Percentiles rank a stretch among this genome's conserved stretches.
Evolutionary conservation across 2,797 vertebrate genomes (phyloP).

Genomic region (Mus caroli): DNA sequence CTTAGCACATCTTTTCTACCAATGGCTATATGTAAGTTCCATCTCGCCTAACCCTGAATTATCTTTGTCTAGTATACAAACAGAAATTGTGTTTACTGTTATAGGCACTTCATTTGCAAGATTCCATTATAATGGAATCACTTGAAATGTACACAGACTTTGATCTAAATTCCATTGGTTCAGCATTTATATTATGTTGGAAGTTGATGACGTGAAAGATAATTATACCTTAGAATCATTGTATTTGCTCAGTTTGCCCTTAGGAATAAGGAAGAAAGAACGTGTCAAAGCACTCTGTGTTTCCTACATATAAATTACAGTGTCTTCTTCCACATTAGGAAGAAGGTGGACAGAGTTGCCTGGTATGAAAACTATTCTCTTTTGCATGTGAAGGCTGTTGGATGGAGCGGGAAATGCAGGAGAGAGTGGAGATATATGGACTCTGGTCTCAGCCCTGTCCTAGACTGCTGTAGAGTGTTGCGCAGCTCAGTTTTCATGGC

Average conservation of each 20-base stretch:
- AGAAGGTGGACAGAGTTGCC: not conserved
- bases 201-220: constrained; percentile 44
- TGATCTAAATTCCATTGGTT: constrained; percentile 60
- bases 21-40: constrained; percentile 99
- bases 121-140: constrained; percentile 43
- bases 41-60: constrained; percentile 55
- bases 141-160: not conserved
- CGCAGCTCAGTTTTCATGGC: not conserved
- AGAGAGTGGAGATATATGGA: not conserved
- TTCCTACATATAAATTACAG: constrained; percentile 15
- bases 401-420: not conserved
- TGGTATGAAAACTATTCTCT: not conserved
- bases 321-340: constrained; percentile 23
- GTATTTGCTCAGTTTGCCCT: constrained; percentile 28
- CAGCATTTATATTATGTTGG: constrained; percentile 21
- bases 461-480: not conserved
- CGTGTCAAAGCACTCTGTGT: not conserved
- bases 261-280: constrained; percentile 46
- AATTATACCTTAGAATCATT: constrained; percentile 47
- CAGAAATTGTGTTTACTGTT: constrained; percentile 70
- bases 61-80: constrained; percentile 45
- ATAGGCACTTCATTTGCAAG: constrained; percentile 54
- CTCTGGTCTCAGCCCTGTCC: constrained; percentile 1
- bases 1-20: constrained; percentile 99
- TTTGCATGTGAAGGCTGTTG: constrained; percentile 5